Evolutionary conservation across 2,113 vertebrate species (phyloP), one percentile per base, ranked within the genome.

Genomic region (Leptocoma aspasia): DNA sequence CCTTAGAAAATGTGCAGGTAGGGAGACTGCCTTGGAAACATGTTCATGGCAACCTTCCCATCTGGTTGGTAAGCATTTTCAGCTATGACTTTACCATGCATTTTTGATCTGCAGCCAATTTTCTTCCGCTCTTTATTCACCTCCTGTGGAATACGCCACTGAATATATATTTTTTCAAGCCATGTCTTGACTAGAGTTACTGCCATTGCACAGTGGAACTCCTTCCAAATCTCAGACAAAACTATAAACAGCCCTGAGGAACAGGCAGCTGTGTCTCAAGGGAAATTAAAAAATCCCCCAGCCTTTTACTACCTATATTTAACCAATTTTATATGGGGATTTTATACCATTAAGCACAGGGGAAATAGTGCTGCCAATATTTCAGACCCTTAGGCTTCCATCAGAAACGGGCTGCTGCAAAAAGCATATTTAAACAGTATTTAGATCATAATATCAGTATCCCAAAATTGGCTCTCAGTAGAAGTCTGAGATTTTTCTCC

Each of bases 381-480:
- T 92, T 95, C 37, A 81, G 81, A 75, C 69, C 90, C 76, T 83
- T 10, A 35, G 94, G 66, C 65, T 91, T 56, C 88, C 33, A 83
- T 91, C 41, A 93, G 75, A 87, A 96, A 89, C 18, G 4, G 9
- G 21, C 71, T 96, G 56, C 72, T 95, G 90, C 19, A 8, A 95
- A 71, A 96, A 91, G 6, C 56, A 21, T 76, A 77, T 91, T 92
- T 94, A 91, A 96, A 86, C 22, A 4, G 8, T 79, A 90, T 87
- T 95, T 56, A 86, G 56, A 90, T 90, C 72, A 92, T 96, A 95
- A 77, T 69, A 94, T 63, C 42, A 27, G n/a, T 72, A 72, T 86
- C 37, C 73, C 7, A 86, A 86, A 89, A 91, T 63, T 91, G 72
- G 39, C 23, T 94, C 37, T 85, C 75, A 42, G 22, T 82, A 85